Evolutionary conservation across 2,888 invertebrate genomes (phyloP).

Genomic region (Caenorhabditis sinica): DNA sequence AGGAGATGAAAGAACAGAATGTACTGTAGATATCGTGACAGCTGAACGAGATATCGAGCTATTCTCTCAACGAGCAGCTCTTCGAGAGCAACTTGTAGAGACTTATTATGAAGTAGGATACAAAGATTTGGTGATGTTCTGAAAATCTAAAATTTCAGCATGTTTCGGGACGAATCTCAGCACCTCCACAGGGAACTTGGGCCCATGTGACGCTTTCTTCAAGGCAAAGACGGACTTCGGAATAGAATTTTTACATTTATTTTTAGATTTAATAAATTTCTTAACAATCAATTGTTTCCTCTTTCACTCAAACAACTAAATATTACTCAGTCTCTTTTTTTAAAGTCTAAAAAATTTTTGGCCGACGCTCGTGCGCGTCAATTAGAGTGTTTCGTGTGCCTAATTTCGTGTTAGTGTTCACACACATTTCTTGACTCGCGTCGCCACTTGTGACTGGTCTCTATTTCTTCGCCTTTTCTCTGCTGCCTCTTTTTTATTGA

Average conservation of each 20-base stretch:
- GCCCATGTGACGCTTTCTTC: background rate
- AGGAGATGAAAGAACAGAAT: slow-evolving; percentile 27
- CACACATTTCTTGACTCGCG: slow-evolving; percentile 25
- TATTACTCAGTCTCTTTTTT: no score
- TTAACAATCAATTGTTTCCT: no score
- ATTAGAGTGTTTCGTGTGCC: slow-evolving; percentile 38
- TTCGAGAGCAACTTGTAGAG: slow-evolving; percentile 33
- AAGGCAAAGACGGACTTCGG: slow-evolving; percentile 28
- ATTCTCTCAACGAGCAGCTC: slow-evolving; percentile 15
- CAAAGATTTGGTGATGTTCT: background rate
- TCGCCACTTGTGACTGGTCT: slow-evolving; percentile 43
- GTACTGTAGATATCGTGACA: slow-evolving; percentile 47
- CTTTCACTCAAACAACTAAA: no score
- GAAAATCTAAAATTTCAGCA: slow-evolving; percentile 32
- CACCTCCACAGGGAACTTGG: slow-evolving; percentile 48
- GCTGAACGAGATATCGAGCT: slow-evolving; percentile 45
- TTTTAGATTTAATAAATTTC: background rate
- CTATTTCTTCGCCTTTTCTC: slow-evolving; percentile 12
- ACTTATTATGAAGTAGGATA: slow-evolving; percentile 45
- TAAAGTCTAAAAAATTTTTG: no score
- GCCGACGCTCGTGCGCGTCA: slow-evolving; percentile 26
- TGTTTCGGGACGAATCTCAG: slow-evolving; percentile 55
- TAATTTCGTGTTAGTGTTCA: slow-evolving; percentile 40
- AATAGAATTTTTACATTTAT: slow-evolving; percentile 17
- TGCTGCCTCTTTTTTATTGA: background rate